Conservation (phyloP, 1,140 invertebrate genomes). For the Varroa destructor region DNA sequence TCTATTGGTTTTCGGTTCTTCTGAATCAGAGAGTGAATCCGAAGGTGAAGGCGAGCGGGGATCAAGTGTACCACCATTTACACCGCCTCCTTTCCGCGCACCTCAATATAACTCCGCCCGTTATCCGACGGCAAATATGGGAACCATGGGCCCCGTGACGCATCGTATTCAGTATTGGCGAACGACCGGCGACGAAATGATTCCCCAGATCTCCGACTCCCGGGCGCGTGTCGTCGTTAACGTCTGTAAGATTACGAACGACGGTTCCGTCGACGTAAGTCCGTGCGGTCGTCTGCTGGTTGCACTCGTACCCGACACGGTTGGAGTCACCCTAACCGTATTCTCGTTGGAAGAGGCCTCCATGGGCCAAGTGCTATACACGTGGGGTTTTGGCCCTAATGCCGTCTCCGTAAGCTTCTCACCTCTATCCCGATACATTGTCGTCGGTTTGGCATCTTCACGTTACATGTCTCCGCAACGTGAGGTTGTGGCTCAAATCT, state of each 20-base stretch:
- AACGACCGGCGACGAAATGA: background rate
- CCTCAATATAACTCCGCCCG: background rate
- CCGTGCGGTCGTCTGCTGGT: conserved; percentile 62
- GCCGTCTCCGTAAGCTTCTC: conserved; percentile 69
- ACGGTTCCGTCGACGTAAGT: conserved; percentile 69
- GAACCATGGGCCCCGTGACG: background rate
- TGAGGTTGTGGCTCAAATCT: conserved; percentile 53
- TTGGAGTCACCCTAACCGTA: conserved; percentile 50
- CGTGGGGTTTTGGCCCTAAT: conserved; percentile 57
- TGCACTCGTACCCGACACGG: conserved; percentile 49
- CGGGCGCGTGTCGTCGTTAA: conserved; percentile 59
- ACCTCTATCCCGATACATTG: conserved; percentile 57
- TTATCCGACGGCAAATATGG: background rate
- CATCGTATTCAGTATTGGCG: conserved; percentile 31
- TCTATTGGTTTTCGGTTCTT: background rate
- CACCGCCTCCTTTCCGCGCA: conserved; percentile 13
- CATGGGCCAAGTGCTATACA: conserved; percentile 60
- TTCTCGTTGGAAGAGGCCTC: conserved; percentile 60
- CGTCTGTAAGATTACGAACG: conserved; percentile 70
- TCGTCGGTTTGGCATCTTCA: conserved; percentile 59
- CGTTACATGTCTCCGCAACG: conserved; percentile 43
- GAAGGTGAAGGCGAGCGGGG: background rate
- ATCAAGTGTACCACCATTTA: conserved; percentile 1
- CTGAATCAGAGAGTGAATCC: conserved; percentile 21
- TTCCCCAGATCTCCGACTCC: background rate